Conservation (phyloP, 37 sponge, comb jelly and placozoan genomes). For the Theonella swinhoei region DNA sequence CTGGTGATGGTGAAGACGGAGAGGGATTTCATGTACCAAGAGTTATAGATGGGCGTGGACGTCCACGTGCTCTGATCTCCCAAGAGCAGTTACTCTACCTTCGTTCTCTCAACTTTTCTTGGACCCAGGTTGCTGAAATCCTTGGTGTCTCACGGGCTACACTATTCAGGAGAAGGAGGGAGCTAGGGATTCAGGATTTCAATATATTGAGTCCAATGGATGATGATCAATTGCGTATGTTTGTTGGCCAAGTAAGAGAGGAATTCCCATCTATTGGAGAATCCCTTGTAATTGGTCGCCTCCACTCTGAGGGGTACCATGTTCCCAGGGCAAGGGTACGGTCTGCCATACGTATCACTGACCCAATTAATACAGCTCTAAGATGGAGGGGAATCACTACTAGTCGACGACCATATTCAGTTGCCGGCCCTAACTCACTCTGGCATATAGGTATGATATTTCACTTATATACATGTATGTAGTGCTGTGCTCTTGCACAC, state of each 20-base stretch:
- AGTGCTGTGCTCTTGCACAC: neutral
- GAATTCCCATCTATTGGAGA: constrained; percentile 30
- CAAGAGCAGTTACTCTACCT: neutral
- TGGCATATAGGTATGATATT: constrained; percentile 7
- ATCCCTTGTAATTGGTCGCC: neutral
- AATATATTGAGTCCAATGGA: neutral
- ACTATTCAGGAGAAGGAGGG: constrained; percentile 20
- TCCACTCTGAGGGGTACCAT: neutral
- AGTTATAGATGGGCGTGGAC: neutral
- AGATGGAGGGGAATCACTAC: neutral
- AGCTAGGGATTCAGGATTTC: neutral
- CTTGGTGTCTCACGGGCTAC: constrained; percentile 16
- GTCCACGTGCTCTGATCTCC: neutral
- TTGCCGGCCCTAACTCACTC: constrained; percentile 9
- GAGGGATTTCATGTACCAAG: neutral
- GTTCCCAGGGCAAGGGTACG: constrained; percentile 11
- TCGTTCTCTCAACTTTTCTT: constrained; percentile 29
- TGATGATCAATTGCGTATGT: neutral
- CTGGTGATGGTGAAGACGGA: neutral
- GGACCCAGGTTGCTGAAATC: constrained; percentile 30
- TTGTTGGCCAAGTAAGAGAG: neutral
- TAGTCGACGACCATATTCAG: neutral
- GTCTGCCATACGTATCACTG: constrained; percentile 25
- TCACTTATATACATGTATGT: neutral
- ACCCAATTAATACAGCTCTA: constrained; percentile 22